phyloP scores from a whole-genome alignment of 1,140 invertebrate genomes.

The Ostrea denselamellosa region DNA sequence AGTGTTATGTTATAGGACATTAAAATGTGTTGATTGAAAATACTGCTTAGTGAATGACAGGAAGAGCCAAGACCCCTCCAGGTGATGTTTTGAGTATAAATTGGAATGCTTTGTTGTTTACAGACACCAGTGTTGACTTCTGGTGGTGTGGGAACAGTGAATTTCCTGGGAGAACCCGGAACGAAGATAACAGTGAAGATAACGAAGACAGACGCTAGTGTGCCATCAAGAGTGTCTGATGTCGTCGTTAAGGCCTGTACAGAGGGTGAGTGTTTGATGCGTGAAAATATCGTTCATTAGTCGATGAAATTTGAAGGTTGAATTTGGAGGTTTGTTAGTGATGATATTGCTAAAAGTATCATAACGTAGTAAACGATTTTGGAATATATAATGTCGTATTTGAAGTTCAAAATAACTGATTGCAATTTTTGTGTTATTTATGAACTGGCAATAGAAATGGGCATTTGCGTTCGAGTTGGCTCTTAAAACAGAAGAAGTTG shows the following conservation, averaged over 20 bases:
- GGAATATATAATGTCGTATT: too few relatives aligned
- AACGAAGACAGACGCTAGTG: neutral
- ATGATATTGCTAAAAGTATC: too few relatives aligned
- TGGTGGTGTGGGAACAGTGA: neutral
- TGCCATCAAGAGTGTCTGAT: neutral
- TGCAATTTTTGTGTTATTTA: too few relatives aligned
- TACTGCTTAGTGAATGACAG: neutral
- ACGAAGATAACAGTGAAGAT: neutral
- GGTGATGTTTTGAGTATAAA: too few relatives aligned
- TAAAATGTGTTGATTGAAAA: neutral
- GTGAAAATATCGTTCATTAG: too few relatives aligned
- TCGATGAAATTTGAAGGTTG: too few relatives aligned
- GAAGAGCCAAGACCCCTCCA: neutral
- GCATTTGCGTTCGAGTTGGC: too few relatives aligned
- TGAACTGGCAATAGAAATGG: too few relatives aligned
- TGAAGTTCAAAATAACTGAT: too few relatives aligned
- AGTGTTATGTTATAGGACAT: neutral
- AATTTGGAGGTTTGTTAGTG: too few relatives aligned
- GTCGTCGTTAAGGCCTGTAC: neutral
- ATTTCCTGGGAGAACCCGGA: neutral
- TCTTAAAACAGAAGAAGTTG: too few relatives aligned
- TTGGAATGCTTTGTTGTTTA: neutral
- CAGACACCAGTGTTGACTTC: neutral
- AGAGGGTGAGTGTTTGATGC: neutral
- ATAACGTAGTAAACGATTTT: too few relatives aligned